Evolutionary conservation across 2,888 invertebrate species (phyloP).

Genomic region (Cylindroiulus punctatus): DNA sequence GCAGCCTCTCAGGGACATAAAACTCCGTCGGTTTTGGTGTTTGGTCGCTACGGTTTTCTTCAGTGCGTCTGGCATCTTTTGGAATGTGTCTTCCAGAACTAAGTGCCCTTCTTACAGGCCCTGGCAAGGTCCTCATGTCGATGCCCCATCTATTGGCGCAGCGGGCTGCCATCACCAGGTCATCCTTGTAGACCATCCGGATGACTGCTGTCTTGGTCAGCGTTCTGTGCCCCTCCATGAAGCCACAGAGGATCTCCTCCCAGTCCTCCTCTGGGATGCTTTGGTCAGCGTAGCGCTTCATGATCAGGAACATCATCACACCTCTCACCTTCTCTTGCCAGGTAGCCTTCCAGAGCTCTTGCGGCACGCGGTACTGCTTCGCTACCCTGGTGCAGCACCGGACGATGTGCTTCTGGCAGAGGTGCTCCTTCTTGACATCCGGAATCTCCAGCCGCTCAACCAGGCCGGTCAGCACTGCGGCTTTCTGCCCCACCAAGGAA

Average conservation of each 20-base stretch:
- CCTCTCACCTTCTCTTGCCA: not conserved
- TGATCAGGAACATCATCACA: not conserved
- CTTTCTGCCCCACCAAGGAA: not conserved
- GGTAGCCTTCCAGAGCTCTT: not conserved
- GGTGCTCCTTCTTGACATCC: not conserved
- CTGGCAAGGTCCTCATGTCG: not conserved
- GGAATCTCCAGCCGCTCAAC: not conserved
- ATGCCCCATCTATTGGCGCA: not conserved
- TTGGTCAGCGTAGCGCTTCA: not conserved
- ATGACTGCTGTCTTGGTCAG: not conserved
- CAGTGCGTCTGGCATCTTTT: not conserved
- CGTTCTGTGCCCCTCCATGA: not conserved
- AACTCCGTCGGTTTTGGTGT: not conserved
- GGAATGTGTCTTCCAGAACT: not conserved
- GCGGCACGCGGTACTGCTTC: not conserved
- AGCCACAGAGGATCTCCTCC: not conserved
- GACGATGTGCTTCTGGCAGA: not conserved
- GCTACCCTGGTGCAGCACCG: not conserved
- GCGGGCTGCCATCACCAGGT: not conserved
- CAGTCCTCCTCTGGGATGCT: constrained; percentile 23
- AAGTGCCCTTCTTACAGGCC: not conserved
- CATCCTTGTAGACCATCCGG: not conserved
- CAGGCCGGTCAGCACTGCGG: not conserved
- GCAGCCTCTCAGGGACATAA: not conserved
- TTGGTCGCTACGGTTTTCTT: not conserved